These are phyloP conservation scores for Altica lythri DNA, from an alignment of 2,888 invertebrate genomes.

Conservation along the genomic window DNA sequence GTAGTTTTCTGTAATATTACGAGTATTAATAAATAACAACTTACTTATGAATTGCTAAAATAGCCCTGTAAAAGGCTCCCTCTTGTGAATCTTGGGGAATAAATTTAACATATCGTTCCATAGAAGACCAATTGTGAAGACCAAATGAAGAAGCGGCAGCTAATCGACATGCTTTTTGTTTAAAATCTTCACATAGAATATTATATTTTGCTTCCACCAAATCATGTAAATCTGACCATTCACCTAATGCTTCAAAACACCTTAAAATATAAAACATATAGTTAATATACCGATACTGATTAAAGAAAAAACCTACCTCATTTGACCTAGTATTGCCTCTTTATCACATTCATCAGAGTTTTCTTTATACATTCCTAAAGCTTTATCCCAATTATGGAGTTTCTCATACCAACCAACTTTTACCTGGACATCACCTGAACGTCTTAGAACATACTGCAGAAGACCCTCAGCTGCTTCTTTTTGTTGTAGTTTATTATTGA, in stretches of 20 bases:
- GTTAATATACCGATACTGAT: no score
- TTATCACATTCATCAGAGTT: slow-evolving; percentile 69
- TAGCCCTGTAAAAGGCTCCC: slow-evolving; percentile 93
- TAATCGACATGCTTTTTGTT: slow-evolving; percentile 79
- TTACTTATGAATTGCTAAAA: slow-evolving; percentile 80
- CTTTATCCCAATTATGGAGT: slow-evolving; percentile 98
- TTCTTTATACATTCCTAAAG: slow-evolving; percentile 82
- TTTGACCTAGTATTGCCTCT: slow-evolving; percentile 86
- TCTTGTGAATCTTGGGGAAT: slow-evolving; percentile 94
- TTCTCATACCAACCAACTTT: slow-evolving; percentile 97
- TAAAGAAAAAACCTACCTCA: slow-evolving; percentile 69
- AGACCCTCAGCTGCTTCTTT: slow-evolving; percentile 97
- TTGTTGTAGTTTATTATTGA: slow-evolving; percentile 98
- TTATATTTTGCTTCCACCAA: slow-evolving; percentile 81
- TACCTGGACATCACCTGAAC: slow-evolving; percentile 64
- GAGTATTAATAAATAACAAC: neutral
- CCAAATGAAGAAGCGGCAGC: slow-evolving; percentile 98
- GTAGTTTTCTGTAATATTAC: slow-evolving; percentile 63
- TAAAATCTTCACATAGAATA: slow-evolving; percentile 61
- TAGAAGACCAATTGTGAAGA: slow-evolving; percentile 88
- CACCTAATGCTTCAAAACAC: slow-evolving; percentile 93
- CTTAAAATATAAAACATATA: slow-evolving; percentile 41
- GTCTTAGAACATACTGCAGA: slow-evolving; percentile 86
- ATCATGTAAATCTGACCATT: slow-evolving; percentile 88
- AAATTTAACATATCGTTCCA: slow-evolving; percentile 84